phyloP scores from a whole-genome alignment of 2,113 vertebrate species.

The Peromyscus leucopus region DNA sequence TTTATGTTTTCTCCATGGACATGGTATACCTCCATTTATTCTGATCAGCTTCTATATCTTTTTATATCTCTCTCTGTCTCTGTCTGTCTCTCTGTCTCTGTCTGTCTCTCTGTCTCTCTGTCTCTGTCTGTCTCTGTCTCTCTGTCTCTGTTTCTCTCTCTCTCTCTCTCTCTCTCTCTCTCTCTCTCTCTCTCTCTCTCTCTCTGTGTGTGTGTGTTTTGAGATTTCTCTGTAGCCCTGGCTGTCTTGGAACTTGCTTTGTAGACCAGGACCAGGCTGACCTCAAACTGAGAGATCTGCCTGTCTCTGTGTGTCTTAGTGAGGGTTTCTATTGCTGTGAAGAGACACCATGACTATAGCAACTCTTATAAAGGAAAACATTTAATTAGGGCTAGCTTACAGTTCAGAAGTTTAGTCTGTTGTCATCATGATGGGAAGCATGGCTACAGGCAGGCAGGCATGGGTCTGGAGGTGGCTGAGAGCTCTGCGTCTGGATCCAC shows the following conservation, averaged over 20 bases:
- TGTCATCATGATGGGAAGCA: too few relatives aligned
- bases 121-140: not conserved
- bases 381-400: not conserved
- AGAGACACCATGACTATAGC: not conserved
- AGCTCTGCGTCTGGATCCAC: not conserved
- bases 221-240: not conserved
- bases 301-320: not conserved
- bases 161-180: too few relatives aligned
- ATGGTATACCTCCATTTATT: constrained; percentile 31
- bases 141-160: too few relatives aligned
- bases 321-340: not conserved
- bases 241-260: not conserved
- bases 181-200: too few relatives aligned
- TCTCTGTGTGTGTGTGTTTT: too few relatives aligned
- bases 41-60: not conserved
- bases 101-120: not conserved
- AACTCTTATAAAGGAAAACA: not conserved
- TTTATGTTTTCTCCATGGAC: constrained; percentile 57
- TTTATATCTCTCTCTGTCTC: not conserved
- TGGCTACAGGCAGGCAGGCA: not conserved
- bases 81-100: not conserved
- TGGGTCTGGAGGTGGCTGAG: not conserved
- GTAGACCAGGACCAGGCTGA: not conserved
- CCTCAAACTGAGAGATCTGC: not conserved
- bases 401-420: not conserved